Evolutionary conservation across 2,113 vertebrate species (phyloP).

Genomic region (Ceyx melanurus): DNA sequence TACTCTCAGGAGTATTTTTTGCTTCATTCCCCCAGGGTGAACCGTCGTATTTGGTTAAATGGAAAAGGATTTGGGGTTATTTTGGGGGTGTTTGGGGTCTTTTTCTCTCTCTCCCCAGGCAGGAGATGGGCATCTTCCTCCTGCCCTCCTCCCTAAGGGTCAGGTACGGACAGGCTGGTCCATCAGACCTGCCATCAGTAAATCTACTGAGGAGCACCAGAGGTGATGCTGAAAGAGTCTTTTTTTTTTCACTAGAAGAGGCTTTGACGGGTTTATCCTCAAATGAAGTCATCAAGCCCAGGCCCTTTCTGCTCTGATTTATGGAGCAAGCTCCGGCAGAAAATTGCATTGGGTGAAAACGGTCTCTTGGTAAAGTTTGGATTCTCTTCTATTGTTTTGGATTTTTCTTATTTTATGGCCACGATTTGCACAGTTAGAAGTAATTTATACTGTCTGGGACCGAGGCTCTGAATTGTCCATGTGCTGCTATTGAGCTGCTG

Average conservation of each 20-base stretch:
- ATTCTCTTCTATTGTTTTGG: constrained; percentile 25
- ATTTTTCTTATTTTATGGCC: background rate
- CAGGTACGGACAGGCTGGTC: background rate
- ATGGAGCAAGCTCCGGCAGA: background rate
- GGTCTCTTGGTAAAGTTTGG: constrained; percentile 29
- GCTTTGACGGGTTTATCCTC: background rate
- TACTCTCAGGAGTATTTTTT: background rate
- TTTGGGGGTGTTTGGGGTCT: background rate
- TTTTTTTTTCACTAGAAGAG: background rate
- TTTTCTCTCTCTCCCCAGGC: background rate
- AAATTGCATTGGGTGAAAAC: background rate
- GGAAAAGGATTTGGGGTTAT: background rate
- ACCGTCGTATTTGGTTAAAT: rapidly evolving
- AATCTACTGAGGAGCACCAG: rapidly evolving
- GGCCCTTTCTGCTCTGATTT: background rate
- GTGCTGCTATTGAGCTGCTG: background rate
- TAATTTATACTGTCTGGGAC: constrained; percentile 30
- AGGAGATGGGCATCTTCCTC: background rate
- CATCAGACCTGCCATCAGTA: rapidly evolving
- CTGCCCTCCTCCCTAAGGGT: too few relatives aligned
- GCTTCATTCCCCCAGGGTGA: background rate
- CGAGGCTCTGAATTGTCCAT: background rate
- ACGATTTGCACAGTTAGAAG: background rate
- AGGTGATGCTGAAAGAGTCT: background rate
- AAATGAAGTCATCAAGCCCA: constrained; percentile 18